Evolutionary conservation across 2,797 vertebrate species (phyloP).

Genomic region (Coregonus ussuriensis): DNA sequence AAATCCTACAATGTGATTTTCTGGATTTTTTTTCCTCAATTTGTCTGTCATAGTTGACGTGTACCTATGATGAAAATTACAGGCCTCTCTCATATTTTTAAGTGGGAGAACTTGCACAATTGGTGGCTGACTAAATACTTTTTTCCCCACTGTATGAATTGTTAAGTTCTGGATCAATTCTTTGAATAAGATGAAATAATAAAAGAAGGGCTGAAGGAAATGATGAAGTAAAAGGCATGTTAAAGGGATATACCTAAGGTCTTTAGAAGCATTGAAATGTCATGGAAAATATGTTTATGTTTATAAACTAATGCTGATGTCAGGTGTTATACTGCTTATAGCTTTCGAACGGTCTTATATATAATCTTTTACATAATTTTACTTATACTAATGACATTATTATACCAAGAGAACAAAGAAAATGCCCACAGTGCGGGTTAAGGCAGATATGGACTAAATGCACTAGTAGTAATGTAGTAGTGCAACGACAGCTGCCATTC

Average conservation of each 20-base stretch:
- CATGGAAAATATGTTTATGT: slow-evolving; percentile 43
- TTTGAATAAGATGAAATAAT: slow-evolving; percentile 40
- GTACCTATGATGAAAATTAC: too few relatives aligned
- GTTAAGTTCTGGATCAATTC: slow-evolving; percentile 59
- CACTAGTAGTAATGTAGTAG: slow-evolving; percentile 26
- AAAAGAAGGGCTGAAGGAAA: slow-evolving; percentile 70
- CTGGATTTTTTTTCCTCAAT: too few relatives aligned
- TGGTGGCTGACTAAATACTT: too few relatives aligned
- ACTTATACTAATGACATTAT: slow-evolving; percentile 33
- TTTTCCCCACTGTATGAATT: slow-evolving; percentile 22
- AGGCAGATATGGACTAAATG: slow-evolving; percentile 53
- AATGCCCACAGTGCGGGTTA: slow-evolving; percentile 55
- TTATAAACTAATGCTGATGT: slow-evolving; percentile 62
- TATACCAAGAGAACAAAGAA: slow-evolving; percentile 49
- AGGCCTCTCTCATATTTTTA: too few relatives aligned
- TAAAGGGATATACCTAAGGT: neutral
- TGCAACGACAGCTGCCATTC: slow-evolving; percentile 69
- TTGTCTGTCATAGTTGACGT: too few relatives aligned
- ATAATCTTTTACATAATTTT: slow-evolving; percentile 36
- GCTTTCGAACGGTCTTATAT: slow-evolving; percentile 21
- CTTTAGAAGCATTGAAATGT: slow-evolving; percentile 25
- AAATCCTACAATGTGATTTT: too few relatives aligned
- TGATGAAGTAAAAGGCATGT: slow-evolving; percentile 49
- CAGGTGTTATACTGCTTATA: slow-evolving; percentile 42
- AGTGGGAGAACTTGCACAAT: too few relatives aligned